Evolutionary conservation across 1,140 invertebrate genomes (phyloP).

Genomic region (Probaryconus sp.): DNA sequence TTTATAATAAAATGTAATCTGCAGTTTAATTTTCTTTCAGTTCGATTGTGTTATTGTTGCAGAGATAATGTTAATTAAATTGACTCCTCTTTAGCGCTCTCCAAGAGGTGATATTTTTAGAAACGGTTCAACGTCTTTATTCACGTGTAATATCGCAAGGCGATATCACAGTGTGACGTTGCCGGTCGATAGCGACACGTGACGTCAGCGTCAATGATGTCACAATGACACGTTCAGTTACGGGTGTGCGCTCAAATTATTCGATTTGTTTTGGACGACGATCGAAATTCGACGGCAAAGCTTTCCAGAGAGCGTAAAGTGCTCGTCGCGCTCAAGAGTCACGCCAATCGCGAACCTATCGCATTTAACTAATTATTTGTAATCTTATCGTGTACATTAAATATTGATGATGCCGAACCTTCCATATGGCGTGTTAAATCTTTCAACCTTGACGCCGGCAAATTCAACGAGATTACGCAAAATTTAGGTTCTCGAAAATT

Average conservation of each 20-base stretch:
- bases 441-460: no score
- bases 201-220: slow-evolving; percentile 20
- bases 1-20: no score
- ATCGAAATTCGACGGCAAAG: slow-evolving; percentile 10
- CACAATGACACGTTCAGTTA: slow-evolving; percentile 9
- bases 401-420: slow-evolving; percentile 74
- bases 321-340: slow-evolving; percentile 66
- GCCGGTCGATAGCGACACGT: slow-evolving; percentile 23
- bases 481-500: slow-evolving; percentile 44
- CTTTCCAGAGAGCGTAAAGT: slow-evolving; percentile 8
- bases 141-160: neutral
- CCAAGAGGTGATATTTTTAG: neutral
- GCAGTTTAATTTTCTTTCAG: neutral
- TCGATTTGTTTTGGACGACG: slow-evolving; percentile 13
- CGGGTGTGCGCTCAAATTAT: neutral
- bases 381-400: slow-evolving; percentile 76
- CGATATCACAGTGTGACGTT: slow-evolving; percentile 29
- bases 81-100: no score
- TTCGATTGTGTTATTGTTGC: neutral
- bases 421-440: slow-evolving; percentile 70
- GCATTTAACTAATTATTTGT: slow-evolving; percentile 67
- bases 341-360: slow-evolving; percentile 61
- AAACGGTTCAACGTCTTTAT: slow-evolving; percentile 20
- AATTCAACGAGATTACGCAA: slow-evolving; percentile 64
- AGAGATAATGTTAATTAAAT: no score